A percentile compares a stretch with the other conserved stretches of the same genome.
These are phyloP conservation scores for Rhamnusium bicolor DNA, from an alignment of 2,888 invertebrate species.

Conservation along the genomic window DNA sequence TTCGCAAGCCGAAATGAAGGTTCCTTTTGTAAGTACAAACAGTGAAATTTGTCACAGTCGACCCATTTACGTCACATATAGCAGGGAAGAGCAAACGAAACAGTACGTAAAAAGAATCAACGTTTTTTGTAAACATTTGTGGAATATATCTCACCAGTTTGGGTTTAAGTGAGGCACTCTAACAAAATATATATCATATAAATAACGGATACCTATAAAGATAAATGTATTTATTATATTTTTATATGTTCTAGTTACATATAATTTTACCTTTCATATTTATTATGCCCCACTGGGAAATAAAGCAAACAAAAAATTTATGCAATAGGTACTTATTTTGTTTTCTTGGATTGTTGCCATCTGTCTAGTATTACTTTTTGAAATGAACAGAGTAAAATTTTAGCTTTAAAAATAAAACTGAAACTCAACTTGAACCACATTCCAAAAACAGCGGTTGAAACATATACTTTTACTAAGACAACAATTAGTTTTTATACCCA, in stretches of 20 bases:
- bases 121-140: conserved; percentile 46
- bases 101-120: conserved; percentile 51
- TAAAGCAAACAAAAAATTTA: neutral
- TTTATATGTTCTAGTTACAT: neutral
- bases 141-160: conserved; percentile 25
- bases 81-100: conserved; percentile 45
- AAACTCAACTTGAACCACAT: too few relatives aligned
- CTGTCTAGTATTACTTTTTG: neutral
- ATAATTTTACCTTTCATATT: neutral
- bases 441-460: too few relatives aligned
- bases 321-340: neutral
- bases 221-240: neutral
- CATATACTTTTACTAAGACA: too few relatives aligned
- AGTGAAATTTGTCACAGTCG: conserved; percentile 59
- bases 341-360: neutral
- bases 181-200: neutral
- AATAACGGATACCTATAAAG: neutral
- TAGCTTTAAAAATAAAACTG: neutral
- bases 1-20: conserved; percentile 44
- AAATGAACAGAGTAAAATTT: neutral
- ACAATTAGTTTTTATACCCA: too few relatives aligned
- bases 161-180: neutral
- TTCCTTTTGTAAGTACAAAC: conserved; percentile 54
- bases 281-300: neutral
- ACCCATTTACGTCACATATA: conserved; percentile 57